Evolutionary conservation across 2,888 invertebrate genomes (phyloP).

Genomic region (Keiferia lycopersicella): DNA sequence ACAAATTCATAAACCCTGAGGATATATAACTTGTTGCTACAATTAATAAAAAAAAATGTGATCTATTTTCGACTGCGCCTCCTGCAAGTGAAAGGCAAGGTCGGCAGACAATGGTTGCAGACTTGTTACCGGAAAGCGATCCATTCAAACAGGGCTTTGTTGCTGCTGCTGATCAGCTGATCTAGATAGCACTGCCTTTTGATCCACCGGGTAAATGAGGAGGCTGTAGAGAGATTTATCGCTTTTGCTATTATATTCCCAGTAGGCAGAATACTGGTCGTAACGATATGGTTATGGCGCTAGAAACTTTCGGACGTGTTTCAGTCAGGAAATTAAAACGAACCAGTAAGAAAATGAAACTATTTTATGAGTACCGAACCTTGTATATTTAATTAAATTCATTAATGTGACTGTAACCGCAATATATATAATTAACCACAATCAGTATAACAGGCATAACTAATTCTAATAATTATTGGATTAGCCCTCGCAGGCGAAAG

Average conservation of each 20-base stretch:
- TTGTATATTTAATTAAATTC: too few species aligned
- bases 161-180: conserved; percentile 48
- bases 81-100: conserved; percentile 25
- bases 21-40: neutral
- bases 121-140: conserved; percentile 29
- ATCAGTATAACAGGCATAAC: neutral
- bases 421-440: neutral
- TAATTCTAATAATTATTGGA: neutral
- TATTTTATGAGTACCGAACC: too few species aligned
- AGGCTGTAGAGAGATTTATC: neutral
- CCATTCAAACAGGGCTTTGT: conserved; percentile 70
- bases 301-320: neutral
- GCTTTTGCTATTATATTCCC: conserved; percentile 1
- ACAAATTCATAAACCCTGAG: neutral
- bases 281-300: conserved; percentile 2
- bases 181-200: conserved; percentile 49
- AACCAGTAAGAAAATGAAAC: too few species aligned
- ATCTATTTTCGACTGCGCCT: conserved; percentile 24
- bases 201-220: neutral
- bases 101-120: conserved; percentile 19
- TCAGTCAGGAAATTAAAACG: neutral
- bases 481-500: conserved; percentile 20
- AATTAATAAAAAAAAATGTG: neutral
- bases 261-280: neutral
- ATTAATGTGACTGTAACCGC: too few species aligned